Percentiles rank a stretch among this genome's conserved stretches.
These are phyloP conservation scores for Cephalopterus ornatus DNA, from an alignment of 2,113 vertebrate species.

Conservation along the genomic window DNA sequence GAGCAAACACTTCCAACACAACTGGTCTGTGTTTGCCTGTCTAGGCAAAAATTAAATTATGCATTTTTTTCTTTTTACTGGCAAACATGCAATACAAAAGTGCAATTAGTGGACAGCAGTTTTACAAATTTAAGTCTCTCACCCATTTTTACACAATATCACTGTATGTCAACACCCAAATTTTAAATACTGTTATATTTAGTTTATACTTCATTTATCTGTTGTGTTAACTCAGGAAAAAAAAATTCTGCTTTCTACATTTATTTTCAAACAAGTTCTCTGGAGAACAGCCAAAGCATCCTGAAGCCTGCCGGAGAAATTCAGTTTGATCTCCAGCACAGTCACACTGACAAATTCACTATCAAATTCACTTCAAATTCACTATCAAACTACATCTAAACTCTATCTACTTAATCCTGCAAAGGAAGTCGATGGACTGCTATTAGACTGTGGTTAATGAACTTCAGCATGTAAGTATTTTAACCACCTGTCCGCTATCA, in stretches of 20 bases:
- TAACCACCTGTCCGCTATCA: neutral
- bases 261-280: neutral
- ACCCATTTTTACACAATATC: neutral
- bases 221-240: neutral
- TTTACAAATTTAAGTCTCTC: neutral
- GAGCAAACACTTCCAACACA: conserved; percentile 45
- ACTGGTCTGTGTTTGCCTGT: neutral
- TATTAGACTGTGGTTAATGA: neutral
- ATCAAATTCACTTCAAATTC: neutral
- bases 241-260: neutral
- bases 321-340: neutral
- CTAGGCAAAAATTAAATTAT: conserved; percentile 14
- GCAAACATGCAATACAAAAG: neutral
- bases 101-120: neutral
- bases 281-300: neutral
- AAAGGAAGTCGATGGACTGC: neutral
- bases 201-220: neutral
- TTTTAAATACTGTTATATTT: neutral
- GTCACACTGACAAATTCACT: neutral
- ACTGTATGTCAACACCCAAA: neutral
- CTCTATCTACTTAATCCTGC: neutral
- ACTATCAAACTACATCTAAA: neutral
- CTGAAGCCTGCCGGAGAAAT: neutral
- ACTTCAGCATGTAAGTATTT: neutral
- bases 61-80: neutral